Evolutionary conservation across 1,140 invertebrate species (phyloP), one percentile per base, ranked within the genome.

Genomic region (Piezodorus guildinii): DNA sequence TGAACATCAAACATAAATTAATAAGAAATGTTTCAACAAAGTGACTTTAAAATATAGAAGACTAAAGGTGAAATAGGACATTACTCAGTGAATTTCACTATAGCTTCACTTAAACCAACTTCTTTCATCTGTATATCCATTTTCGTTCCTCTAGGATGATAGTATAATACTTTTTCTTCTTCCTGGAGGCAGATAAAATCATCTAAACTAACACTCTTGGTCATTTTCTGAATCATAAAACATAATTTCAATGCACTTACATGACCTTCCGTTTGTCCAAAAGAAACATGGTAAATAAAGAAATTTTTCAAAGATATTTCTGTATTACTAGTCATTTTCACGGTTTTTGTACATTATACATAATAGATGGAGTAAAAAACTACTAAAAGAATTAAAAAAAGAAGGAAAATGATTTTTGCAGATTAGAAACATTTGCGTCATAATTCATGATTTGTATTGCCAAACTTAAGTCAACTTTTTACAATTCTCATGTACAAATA

Each of bases 41-140:
- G n/a, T n/a, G n/a, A n/a, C n/a, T n/a, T n/a, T n/a, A n/a, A n/a
- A n/a, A n/a, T n/a, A n/a, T n/a, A n/a, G n/a, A n/a, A n/a, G n/a
- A n/a, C n/a, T n/a, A n/a, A n/a, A n/a, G n/a, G n/a, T n/a, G n/a
- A n/a, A n/a, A n/a, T n/a, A n/a, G n/a, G n/a, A 23, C 14, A 16
- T 23, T 84, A 95, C 92, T 86, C 82, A 70, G 91, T 86, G 79
- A 96, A 96, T 75, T 91, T 87, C 52, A 94, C 85, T 63, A 96
- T 88, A 34, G 91, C 92, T 80, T 96, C 91, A 75, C 88, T 90
- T 5, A 95, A 77, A 6, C 94, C 93, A 70, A 95, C 85, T 77
- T 89, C 87, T 77, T 88, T 91, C 66, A 95, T 88, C 77, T 92
- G 87, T 16, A 81, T 83, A 74, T 95, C 90, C 25, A 85, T 71